Conservation (phyloP, 2,888 invertebrate species). For the Aquatica leii region DNA sequence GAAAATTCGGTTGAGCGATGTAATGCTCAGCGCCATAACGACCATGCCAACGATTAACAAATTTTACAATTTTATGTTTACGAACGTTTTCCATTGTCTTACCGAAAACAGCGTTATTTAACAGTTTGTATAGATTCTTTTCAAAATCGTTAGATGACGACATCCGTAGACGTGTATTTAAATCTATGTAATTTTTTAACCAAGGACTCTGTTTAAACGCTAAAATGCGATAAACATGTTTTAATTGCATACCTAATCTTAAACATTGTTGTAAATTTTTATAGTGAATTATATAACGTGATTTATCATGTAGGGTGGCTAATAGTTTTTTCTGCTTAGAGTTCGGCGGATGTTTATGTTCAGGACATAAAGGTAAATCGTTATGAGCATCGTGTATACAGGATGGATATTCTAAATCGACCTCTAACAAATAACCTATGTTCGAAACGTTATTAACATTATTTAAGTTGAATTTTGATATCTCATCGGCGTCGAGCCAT, state of each 20-base stretch:
- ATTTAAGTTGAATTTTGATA: neutral
- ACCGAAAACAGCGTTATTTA: no score
- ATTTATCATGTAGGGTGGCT: neutral
- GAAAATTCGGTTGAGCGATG: slow-evolving; percentile 24
- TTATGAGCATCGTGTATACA: no score
- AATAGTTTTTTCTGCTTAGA: neutral
- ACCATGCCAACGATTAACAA: no score
- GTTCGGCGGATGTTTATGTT: no score
- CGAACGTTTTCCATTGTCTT: no score
- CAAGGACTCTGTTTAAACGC: slow-evolving; percentile 1
- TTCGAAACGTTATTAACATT: neutral
- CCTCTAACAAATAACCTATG: neutral
- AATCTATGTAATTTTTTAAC: slow-evolving; percentile 12
- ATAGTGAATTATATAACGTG: neutral
- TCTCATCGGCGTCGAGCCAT: no score
- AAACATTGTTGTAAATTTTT: neutral
- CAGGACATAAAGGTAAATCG: no score
- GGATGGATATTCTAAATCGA: no score
- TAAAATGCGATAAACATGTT: neutral
- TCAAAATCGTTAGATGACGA: no score
- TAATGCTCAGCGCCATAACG: slow-evolving; percentile 37
- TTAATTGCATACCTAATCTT: neutral
- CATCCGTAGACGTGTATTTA: slow-evolving; percentile 6
- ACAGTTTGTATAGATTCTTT: no score
- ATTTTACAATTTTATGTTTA: no score